Conservation (phyloP, 2,113 vertebrate species). For the Cyanistes caeruleus region DNA sequence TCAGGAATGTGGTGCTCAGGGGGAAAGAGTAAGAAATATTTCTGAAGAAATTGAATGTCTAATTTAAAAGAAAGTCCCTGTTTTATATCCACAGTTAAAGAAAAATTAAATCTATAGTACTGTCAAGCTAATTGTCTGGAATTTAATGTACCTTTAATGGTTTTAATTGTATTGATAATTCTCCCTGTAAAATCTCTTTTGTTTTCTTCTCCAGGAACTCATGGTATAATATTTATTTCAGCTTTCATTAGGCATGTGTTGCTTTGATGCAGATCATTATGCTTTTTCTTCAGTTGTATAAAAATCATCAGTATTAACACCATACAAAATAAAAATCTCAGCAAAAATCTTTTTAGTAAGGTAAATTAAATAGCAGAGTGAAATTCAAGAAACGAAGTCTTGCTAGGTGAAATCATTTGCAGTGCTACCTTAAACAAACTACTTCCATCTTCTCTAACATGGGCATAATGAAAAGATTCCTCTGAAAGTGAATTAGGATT, state of each 20-base stretch:
- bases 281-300: neutral
- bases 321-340: neutral
- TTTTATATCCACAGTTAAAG: neutral
- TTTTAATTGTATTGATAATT: neutral
- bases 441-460: neutral
- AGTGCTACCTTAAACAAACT: neutral
- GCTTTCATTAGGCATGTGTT: neutral
- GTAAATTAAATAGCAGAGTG: neutral
- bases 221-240: neutral
- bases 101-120: neutral
- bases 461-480: neutral
- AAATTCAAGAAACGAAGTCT: neutral
- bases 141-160: neutral
- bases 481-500: neutral
- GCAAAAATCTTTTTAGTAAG: neutral
- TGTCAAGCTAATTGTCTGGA: neutral
- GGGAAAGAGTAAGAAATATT: neutral
- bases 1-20: neutral
- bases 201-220: neutral
- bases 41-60: neutral
- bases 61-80: neutral
- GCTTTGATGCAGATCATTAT: neutral
- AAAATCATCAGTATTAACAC: neutral
- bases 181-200: neutral
- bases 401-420: neutral